These are phyloP conservation scores for Nettapus auritus DNA, from an alignment of 2,113 vertebrate species.

Conservation along the genomic window DNA sequence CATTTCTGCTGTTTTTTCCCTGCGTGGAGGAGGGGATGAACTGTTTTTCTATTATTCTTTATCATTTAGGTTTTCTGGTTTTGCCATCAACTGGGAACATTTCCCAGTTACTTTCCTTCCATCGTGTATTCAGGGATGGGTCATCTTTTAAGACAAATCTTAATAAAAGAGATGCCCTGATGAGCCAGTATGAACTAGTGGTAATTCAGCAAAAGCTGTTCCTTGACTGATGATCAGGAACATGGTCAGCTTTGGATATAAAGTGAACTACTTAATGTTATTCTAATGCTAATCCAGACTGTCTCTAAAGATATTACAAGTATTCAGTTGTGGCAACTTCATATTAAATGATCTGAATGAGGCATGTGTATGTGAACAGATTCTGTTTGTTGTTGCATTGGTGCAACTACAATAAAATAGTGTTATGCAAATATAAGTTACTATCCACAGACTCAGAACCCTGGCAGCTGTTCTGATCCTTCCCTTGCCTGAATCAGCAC, in stretches of 20 bases:
- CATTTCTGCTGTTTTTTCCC: not conserved
- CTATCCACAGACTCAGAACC: not conserved
- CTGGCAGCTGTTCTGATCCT: not conserved
- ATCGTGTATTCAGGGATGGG: not conserved
- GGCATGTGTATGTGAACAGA: not conserved
- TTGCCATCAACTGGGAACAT: not conserved
- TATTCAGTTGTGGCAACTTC: not conserved
- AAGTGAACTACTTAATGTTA: not conserved
- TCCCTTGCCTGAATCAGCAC: not conserved
- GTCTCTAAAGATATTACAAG: not conserved
- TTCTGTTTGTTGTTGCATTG: not conserved
- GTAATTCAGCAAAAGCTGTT: not conserved
- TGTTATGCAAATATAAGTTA: not conserved
- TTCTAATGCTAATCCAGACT: not conserved
- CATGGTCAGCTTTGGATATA: not conserved
- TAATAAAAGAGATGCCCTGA: not conserved
- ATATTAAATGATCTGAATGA: not conserved
- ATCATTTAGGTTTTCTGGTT: constrained; percentile 26
- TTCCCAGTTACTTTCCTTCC: not conserved
- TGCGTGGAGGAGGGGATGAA: constrained; percentile 12
- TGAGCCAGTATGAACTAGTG: not conserved
- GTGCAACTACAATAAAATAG: not conserved
- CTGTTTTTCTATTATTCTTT: constrained; percentile 19
- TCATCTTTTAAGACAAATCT: not conserved
- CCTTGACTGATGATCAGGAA: not conserved